Evolutionary conservation across 2,888 invertebrate genomes (phyloP).

Genomic region (Scaptomyza reducta): DNA sequence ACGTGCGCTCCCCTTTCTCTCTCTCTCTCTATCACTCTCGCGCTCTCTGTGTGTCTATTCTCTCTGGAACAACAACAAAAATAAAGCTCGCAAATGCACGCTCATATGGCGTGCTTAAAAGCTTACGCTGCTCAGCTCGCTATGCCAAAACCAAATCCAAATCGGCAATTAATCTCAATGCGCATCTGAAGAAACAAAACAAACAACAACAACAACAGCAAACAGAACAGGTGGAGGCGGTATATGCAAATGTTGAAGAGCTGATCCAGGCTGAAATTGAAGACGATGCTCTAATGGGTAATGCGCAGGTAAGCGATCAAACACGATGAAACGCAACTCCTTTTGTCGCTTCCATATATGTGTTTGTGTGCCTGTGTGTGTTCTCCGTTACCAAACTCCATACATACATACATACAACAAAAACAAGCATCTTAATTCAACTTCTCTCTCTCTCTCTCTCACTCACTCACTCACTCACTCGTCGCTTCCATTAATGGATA

Average conservation of each 20-base stretch:
- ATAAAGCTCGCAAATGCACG: constrained; percentile 69
- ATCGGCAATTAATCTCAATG: constrained; percentile 69
- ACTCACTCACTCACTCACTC: background rate
- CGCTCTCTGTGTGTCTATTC: constrained; percentile 10
- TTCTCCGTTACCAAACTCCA: constrained; percentile 20
- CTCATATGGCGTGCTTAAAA: constrained; percentile 69
- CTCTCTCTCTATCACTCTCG: constrained; percentile 1
- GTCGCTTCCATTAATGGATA: constrained; percentile 44
- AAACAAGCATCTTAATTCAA: constrained; percentile 4
- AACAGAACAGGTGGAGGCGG: constrained; percentile 37
- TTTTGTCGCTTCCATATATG: constrained; percentile 46
- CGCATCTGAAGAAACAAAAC: constrained; percentile 52
- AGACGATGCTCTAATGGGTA: constrained; percentile 70
- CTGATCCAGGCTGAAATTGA: constrained; percentile 39
- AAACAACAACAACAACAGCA: constrained; percentile 23
- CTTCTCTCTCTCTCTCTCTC: background rate
- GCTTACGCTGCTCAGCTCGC: constrained; percentile 66
- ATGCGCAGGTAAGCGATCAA: constrained; percentile 67
- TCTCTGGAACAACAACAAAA: constrained; percentile 10
- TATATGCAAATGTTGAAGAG: constrained; percentile 67
- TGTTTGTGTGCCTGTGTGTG: constrained; percentile 21
- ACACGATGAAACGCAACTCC: constrained; percentile 21
- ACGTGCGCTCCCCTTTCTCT: constrained; percentile 8
- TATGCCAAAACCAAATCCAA: constrained; percentile 68
- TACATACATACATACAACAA: constrained; percentile 3